A percentile compares a stretch with the other conserved stretches of the same genome.
Evolutionary conservation across 2,797 vertebrate genomes (phyloP).

Genomic region (Anisognathus igniventris): DNA sequence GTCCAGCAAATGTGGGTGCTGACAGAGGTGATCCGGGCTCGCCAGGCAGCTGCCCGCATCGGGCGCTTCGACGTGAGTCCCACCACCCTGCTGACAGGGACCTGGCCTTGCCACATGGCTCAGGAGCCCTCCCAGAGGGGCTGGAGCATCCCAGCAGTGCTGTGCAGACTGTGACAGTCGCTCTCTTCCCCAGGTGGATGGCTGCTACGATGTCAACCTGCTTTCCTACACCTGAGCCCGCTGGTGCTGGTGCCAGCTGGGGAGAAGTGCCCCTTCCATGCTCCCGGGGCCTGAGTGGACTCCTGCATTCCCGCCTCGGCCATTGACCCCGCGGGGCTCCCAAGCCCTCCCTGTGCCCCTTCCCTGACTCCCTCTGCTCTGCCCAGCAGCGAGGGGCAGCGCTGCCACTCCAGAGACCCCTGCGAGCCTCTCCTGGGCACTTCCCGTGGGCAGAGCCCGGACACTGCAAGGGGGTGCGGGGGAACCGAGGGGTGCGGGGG

Average conservation of each 20-base stretch:
- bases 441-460: neutral
- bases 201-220: constrained; percentile 90
- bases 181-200: constrained; percentile 84
- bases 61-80: constrained; percentile 92
- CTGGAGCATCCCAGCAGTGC: neutral
- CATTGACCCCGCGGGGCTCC: rapidly evolving
- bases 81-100: neutral
- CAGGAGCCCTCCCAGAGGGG: neutral
- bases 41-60: constrained; percentile 83
- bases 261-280: neutral
- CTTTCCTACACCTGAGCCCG: constrained; percentile 82
- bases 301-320: neutral
- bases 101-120: rapidly evolving
- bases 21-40: constrained; percentile 91
- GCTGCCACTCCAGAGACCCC: neutral
- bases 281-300: neutral
- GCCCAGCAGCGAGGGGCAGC: neutral
- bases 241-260: neutral
- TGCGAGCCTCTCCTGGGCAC: neutral
- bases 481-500: neutral
- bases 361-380: neutral
- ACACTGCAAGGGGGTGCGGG: neutral
- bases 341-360: neutral
- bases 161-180: neutral
- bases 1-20: constrained; percentile 97